Percentiles rank a stretch among this genome's conserved stretches.
These are phyloP conservation scores for Glossosoma conforme DNA, from an alignment of 1,140 invertebrate genomes.

Conservation along the genomic window DNA sequence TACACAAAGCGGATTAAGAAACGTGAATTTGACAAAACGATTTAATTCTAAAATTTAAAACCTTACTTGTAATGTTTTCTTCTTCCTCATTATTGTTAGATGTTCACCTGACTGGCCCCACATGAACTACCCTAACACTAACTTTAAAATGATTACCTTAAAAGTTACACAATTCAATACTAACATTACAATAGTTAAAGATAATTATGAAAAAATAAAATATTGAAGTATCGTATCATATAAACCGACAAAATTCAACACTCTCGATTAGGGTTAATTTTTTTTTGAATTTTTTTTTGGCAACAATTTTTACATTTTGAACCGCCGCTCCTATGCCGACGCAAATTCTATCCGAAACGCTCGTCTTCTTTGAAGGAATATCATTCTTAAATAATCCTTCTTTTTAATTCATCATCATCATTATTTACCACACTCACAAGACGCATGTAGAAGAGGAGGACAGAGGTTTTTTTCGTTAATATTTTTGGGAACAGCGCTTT, in stretches of 20 bases:
- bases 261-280: conserved; percentile 22
- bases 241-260: conserved; percentile 30
- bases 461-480: too few relatives aligned
- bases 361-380: conserved; percentile 6
- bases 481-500: conserved; percentile 27
- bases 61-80: too few relatives aligned
- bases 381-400: conserved; percentile 7
- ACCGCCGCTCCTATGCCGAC: conserved; percentile 21
- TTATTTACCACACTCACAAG: conserved; percentile 1
- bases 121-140: not conserved
- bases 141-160: too few relatives aligned
- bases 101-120: too few relatives aligned
- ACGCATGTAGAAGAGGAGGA: conserved; percentile 12
- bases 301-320: conserved; percentile 27
- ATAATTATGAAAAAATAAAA: conserved; percentile 33
- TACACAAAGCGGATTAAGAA: too few relatives aligned
- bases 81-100: too few relatives aligned
- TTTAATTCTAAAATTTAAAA: too few relatives aligned
- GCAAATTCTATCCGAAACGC: conserved; percentile 12
- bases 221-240: conserved; percentile 28
- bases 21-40: too few relatives aligned
- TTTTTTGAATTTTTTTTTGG: conserved; percentile 29
- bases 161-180: conserved; percentile 4
- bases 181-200: conserved; percentile 27
- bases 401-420: not conserved